Conservation (phyloP, 2,888 invertebrate species). For the Ganaspis brasiliensis region DNA sequence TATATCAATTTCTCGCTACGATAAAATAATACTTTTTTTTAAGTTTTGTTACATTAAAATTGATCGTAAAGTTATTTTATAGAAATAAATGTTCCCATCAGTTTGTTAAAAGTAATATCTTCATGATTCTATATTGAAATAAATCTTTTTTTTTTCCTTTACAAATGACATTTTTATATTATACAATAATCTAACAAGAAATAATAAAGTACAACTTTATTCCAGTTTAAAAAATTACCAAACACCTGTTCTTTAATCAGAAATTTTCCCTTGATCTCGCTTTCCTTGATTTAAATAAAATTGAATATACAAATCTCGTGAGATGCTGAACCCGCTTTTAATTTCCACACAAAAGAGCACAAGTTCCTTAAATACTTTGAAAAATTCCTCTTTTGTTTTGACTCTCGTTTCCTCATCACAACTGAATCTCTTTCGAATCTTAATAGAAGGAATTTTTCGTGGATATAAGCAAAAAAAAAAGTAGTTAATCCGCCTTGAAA, state of each 20-base stretch:
- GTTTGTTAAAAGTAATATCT: no score
- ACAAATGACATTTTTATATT: no score
- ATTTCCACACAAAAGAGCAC: not conserved
- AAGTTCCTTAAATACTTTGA: not conserved
- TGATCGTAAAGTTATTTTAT: no score
- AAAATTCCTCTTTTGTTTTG: not conserved
- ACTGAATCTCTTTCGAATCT: not conserved
- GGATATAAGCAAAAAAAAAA: not conserved
- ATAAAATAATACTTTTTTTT: no score
- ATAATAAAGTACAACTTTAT: no score
- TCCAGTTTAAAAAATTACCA: not conserved
- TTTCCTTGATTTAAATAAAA: not conserved
- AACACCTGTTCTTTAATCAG: not conserved
- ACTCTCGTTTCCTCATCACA: not conserved
- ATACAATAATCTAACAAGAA: no score
- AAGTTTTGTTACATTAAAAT: no score
- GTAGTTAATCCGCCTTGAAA: constrained; percentile 20
- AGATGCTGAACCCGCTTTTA: not conserved
- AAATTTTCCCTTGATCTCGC: not conserved
- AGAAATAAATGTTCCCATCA: no score
- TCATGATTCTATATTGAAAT: no score
- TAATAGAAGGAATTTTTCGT: constrained; percentile 14
- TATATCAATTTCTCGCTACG: no score
- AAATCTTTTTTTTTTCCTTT: no score
- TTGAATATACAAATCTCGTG: not conserved